Evolutionary conservation across 37 sponge, comb jelly and placozoan species (phyloP).

Genomic region (Geodia barretti): DNA sequence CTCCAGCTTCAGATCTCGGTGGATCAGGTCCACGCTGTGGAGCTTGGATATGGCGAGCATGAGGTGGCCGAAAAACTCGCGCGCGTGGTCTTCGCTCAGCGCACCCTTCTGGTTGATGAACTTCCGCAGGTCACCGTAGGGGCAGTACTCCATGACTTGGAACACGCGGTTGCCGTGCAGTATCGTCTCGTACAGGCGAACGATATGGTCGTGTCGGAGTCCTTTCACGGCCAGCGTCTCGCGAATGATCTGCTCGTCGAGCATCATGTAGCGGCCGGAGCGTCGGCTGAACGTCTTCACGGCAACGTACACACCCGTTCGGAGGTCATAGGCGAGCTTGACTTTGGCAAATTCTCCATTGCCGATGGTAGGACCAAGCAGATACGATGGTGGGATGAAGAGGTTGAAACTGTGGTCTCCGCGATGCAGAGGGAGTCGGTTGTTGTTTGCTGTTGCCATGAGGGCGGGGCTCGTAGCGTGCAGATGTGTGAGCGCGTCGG

Average conservation of each 20-base stretch:
- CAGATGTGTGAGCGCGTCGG: too few species aligned
- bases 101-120: conserved; percentile 56
- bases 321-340: conserved; percentile 48
- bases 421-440: conserved; percentile 28
- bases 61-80: conserved; percentile 53
- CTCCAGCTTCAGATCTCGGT: conserved; percentile 68
- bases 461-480: not conserved
- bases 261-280: conserved; percentile 38
- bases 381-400: conserved; percentile 59
- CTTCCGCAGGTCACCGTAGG: conserved; percentile 55
- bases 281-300: conserved; percentile 50
- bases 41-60: conserved; percentile 42
- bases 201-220: conserved; percentile 48
- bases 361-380: conserved; percentile 50
- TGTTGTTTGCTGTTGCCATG: not conserved
- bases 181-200: conserved; percentile 41
- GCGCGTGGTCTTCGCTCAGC: conserved; percentile 37
- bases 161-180: conserved; percentile 53
- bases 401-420: conserved; percentile 60
- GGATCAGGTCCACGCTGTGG: conserved; percentile 51
- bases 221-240: conserved; percentile 58
- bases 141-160: conserved; percentile 51
- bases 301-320: conserved; percentile 30
- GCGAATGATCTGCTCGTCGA: conserved; percentile 69
- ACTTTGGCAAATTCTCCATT: conserved; percentile 70